Conservation (phyloP, 2,113 vertebrate species). For the Onychostruthus taczanowskii region DNA sequence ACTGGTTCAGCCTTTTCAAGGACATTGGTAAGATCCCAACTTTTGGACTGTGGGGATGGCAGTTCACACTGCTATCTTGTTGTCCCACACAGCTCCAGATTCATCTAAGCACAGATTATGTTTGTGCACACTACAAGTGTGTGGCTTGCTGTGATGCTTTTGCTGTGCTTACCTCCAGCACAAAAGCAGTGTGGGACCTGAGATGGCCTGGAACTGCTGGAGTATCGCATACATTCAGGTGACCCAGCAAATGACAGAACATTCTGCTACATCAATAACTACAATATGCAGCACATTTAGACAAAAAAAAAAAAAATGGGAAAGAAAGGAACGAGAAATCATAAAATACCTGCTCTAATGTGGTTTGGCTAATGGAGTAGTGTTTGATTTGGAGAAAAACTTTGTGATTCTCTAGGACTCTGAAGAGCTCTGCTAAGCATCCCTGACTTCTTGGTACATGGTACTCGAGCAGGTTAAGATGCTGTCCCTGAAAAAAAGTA, state of each 20-base stretch:
- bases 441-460: slow-evolving; percentile 41
- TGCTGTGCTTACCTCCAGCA: background rate
- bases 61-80: background rate
- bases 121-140: background rate
- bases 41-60: background rate
- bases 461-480: slow-evolving; percentile 63
- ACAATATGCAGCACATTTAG: background rate
- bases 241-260: background rate
- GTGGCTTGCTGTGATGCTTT: background rate
- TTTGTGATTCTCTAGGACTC: slow-evolving; percentile 64
- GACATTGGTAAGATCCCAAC: background rate
- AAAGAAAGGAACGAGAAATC: background rate
- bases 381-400: slow-evolving; percentile 38
- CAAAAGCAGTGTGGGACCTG: background rate
- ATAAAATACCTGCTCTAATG: slow-evolving; percentile 69
- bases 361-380: slow-evolving; percentile 68
- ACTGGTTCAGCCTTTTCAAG: background rate
- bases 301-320: too few relatives aligned
- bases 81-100: rapidly evolving
- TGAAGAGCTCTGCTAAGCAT: slow-evolving; percentile 65
- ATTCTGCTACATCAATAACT: background rate
- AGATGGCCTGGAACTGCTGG: background rate
- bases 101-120: background rate
- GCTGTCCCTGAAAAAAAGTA: slow-evolving; percentile 49
- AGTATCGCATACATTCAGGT: background rate